Evolutionary conservation across 2,797 vertebrate genomes (phyloP), one percentile per base, ranked within the genome.

Genomic region (Spinibarbus caldwelli): DNA sequence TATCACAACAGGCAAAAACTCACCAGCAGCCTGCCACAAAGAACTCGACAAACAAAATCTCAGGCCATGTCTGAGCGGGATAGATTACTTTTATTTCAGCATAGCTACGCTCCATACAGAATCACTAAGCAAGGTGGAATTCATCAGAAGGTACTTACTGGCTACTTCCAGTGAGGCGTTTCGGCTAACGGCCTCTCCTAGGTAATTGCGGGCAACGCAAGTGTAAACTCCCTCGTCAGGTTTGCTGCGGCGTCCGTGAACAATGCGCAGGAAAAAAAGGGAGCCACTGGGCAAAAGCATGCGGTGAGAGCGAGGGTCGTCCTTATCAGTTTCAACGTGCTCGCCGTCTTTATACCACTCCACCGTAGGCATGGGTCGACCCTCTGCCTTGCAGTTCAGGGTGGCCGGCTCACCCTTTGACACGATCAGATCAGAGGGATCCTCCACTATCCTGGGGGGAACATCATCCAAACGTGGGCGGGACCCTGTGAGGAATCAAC

Each of bases 291-390:
- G 98, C 72, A 99, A 94, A 72, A 99, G 95, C 94, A 98, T 97
- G 83, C 98, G 97, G 90, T 99, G 98, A 0, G 98, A 98, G 0
- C 97, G 97, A 0, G 97, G 97, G 84, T 99, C 97, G 5, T 99
- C 98, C 9, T 91, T 94, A 89, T 97, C 97, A 0, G 98, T 99
- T 90, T 97, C 97, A 88, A 99, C 98, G 0, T 97, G 94, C 79
- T 98, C 97, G 0, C 97, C 98, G 0, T 99, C 97, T 79, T 98
- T 98, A 91, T 97, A 99, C 98, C 98, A 99, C 90, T 99, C 97
- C 17, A 99, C 95, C 0, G 88, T 90, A 0, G 98, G 98, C 0
- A 90, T 17, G 0, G 98, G 98, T 0, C 97, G 93, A 0, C 98
- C 98, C 87, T 98, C 98, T 0, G 97, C 97, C 66, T 97, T 97